Evolutionary conservation across 2,888 invertebrate species (phyloP).

Genomic region (Belgica antarctica): DNA sequence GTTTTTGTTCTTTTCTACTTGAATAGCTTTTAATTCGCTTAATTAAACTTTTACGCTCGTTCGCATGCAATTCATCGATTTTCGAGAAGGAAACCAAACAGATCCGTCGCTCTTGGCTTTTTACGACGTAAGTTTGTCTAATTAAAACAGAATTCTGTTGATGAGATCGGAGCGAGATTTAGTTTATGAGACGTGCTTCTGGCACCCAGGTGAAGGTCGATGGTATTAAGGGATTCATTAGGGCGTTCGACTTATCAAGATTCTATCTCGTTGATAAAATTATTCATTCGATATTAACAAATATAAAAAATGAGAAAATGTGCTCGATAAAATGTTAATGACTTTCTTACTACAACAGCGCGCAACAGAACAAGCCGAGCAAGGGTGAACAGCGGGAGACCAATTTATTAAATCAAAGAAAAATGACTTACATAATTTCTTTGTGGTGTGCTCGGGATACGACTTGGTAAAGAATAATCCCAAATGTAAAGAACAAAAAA

Average conservation of each 20-base stretch:
- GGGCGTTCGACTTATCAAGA: background rate
- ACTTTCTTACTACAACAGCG: background rate
- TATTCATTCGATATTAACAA: constrained; percentile 7
- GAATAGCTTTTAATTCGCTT: background rate
- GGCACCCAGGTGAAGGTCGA: background rate
- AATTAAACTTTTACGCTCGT: background rate
- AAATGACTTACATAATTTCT: constrained; percentile 37
- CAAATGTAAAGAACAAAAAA: background rate
- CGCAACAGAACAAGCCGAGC: constrained; percentile 9
- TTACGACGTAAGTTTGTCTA: background rate
- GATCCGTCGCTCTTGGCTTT: background rate
- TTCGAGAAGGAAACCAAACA: background rate
- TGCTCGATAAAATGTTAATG: constrained; percentile 37
- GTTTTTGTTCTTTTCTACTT: background rate
- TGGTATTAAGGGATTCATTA: background rate
- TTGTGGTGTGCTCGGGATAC: background rate
- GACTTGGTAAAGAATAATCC: background rate
- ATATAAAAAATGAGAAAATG: constrained; percentile 10
- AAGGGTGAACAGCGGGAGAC: constrained; percentile 28
- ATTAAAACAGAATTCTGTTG: constrained; percentile 8
- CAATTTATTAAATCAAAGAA: constrained; percentile 39
- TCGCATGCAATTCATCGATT: background rate
- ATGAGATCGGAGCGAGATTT: background rate
- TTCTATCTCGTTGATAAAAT: background rate
- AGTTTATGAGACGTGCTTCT: background rate